A percentile compares a stretch with the other conserved stretches of the same genome.
Conservation (phyloP, 2,113 vertebrate species). For the Hemiprocne comata region DNA sequence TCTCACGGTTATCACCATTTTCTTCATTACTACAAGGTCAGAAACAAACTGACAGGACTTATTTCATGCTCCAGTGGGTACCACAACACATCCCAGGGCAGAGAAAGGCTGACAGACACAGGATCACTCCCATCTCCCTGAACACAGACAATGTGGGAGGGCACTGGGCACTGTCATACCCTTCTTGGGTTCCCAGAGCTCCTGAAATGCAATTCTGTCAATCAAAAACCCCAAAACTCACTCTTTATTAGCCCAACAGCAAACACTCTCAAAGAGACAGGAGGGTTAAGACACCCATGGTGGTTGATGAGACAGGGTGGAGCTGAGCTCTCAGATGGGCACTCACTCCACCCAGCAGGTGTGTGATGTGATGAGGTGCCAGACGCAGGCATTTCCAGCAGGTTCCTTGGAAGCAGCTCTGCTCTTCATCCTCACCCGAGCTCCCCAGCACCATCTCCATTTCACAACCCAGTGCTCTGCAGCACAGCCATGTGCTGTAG, state of each 20-base stretch:
- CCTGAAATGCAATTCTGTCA: neutral
- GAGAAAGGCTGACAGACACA: neutral
- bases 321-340: neutral
- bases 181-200: neutral
- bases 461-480: neutral
- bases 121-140: neutral
- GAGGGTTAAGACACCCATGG: neutral
- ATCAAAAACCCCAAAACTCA: rapidly evolving
- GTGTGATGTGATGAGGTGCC: rapidly evolving
- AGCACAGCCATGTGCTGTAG: neutral
- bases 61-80: neutral
- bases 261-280: neutral
- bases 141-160: neutral
- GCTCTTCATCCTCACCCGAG: rapidly evolving
- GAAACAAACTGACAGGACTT: neutral
- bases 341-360: neutral
- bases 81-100: neutral
- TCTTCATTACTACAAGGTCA: neutral
- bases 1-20: neutral
- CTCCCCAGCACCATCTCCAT: neutral
- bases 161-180: neutral
- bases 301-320: neutral
- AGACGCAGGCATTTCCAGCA: neutral
- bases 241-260: neutral
- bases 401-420: neutral